Conservation (phyloP, 2,113 vertebrate species). For the Bombycilla garrulus region DNA sequence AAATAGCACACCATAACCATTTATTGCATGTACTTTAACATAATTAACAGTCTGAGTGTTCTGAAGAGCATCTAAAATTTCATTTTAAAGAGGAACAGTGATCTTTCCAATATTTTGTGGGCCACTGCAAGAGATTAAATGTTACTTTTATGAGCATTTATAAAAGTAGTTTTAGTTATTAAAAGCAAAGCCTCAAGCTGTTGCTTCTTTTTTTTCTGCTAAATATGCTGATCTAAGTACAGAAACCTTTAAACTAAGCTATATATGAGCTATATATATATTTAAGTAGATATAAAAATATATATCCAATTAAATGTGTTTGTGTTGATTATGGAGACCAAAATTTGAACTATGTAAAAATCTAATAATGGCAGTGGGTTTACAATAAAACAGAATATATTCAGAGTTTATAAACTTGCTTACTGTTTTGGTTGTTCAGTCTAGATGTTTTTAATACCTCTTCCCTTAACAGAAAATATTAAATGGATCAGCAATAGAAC, state of each 20-base stretch:
- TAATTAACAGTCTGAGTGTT: constrained; percentile 5
- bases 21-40: background rate
- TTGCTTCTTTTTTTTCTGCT: background rate
- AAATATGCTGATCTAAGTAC: background rate
- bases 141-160: background rate
- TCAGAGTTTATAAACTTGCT: background rate
- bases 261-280: background rate
- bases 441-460: background rate
- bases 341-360: background rate
- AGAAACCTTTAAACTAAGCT: background rate
- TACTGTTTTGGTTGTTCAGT: background rate
- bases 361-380: background rate
- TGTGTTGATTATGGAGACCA: background rate
- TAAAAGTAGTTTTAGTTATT: background rate
- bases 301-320: background rate
- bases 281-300: background rate
- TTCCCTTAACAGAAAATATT: background rate
- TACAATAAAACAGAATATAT: background rate
- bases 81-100: background rate
- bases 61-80: background rate
- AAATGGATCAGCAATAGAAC: background rate
- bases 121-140: background rate
- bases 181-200: background rate
- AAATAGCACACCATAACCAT: constrained; percentile 18
- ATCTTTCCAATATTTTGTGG: background rate